Base-by-base conservation (phyloP, 2,113 vertebrate species). In the Pseudolaguvia tuberculata region DNA sequence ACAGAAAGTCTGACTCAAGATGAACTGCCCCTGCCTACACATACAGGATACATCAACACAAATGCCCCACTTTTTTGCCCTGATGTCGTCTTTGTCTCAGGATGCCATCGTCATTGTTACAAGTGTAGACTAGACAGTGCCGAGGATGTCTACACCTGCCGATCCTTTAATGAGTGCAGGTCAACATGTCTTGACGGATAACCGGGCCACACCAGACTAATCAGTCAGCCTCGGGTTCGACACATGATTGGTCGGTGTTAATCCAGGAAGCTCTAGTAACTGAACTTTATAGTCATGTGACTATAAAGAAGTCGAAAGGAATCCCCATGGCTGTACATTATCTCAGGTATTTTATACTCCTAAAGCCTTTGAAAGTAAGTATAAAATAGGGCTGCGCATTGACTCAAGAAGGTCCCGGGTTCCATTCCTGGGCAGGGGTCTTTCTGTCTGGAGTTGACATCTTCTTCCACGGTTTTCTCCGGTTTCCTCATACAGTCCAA, bases 281-380 rank as follows among this genome's bases (percentile, higher is more conserved):
- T 25, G 13, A 48, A 50, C 18, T 45, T 48, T 8, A 10, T n/a
- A n/a, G 25, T 66, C 63, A 48, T 9, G 17, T 66, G 45, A 66
- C 42, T 66, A 8, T 66, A 18, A 14, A 63, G 61, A 61, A 39
- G 5, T 20, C 6, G 8, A 9, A 15, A 5, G 15, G 42, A 45
- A 15, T 48, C 35, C n/a, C 61, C 23, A 14, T n/a, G n/a, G n/a
- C 14, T 57, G 27, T 55, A 23, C 83, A 86, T 85, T 87, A 84
- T 86, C 82, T 57, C 58, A 81, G 79, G 78, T 76, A 70, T 76
- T 76, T 80, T 12, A 23, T 7, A 12, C 21, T 11, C 25, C 20
- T 61, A 7, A 1, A 73, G 73, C 81, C 70, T 51, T 12, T 75
- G 47, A 31, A n/a, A n/a, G n/a, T n/a, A n/a, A n/a, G n/a, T n/a